Evolutionary conservation across 2,888 invertebrate genomes (phyloP).

Genomic region (Nemapogon koenigi): DNA sequence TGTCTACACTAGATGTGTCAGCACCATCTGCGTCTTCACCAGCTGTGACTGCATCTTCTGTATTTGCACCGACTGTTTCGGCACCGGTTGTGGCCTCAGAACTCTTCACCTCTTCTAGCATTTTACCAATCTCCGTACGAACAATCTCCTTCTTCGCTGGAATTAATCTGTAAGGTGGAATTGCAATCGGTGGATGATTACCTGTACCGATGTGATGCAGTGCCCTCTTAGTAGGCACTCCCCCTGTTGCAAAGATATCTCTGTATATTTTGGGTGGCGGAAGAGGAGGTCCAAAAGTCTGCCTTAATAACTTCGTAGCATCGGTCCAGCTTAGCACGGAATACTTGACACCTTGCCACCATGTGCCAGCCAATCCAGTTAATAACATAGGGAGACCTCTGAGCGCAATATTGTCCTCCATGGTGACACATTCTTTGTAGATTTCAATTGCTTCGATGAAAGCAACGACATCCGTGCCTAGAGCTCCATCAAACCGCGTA

Average conservation of each 20-base stretch:
- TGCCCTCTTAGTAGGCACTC: no score
- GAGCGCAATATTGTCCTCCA: conserved; percentile 15
- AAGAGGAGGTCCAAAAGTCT: conserved; percentile 12
- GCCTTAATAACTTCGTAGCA: conserved; percentile 11
- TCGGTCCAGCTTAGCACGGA: conserved; percentile 11
- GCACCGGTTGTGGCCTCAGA: conserved; percentile 15
- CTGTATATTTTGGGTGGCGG: conserved; percentile 11
- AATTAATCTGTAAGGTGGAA: no score
- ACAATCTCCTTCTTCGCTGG: no score
- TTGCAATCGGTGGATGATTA: no score
- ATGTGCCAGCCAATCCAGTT: conserved; percentile 17
- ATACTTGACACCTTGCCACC: conserved; percentile 16
- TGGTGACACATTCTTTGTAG: conserved; percentile 14
- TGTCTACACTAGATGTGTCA: no score
- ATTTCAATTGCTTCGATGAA: conserved; percentile 16
- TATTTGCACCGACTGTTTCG: conserved; percentile 24
- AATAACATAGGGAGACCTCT: conserved; percentile 17
- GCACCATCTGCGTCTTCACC: conserved; percentile 17
- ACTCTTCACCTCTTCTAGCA: conserved; percentile 9
- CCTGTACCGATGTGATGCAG: no score
- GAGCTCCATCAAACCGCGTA: conserved; percentile 14
- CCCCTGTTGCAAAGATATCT: conserved; percentile 11
- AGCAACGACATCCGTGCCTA: conserved; percentile 8
- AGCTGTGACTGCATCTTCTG: conserved; percentile 17
- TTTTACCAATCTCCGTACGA: no score